phyloP scores from a whole-genome alignment of 2,113 vertebrate species.

The Hippocampus mohnikei region DNA sequence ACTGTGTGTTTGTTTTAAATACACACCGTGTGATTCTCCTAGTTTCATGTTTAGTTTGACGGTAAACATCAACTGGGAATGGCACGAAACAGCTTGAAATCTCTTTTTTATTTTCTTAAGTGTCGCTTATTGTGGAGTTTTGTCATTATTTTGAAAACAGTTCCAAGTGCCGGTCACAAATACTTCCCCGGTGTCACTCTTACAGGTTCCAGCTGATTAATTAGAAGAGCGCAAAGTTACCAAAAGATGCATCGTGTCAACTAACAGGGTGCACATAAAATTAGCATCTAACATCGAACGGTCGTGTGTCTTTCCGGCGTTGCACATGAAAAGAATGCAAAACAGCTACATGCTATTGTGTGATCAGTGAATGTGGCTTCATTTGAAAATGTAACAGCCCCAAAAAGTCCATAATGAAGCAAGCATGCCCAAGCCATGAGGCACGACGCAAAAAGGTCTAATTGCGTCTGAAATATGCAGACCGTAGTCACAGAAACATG shows the following conservation, averaged over 20 bases:
- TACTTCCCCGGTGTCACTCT: background rate
- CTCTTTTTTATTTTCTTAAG: no score
- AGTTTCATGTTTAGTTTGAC: no score
- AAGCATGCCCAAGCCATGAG: background rate
- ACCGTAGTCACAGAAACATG: background rate
- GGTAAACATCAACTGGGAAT: no score
- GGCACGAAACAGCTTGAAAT: no score
- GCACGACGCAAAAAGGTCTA: background rate
- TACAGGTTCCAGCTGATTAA: background rate
- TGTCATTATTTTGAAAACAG: background rate
- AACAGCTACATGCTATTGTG: background rate
- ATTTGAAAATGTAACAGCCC: background rate
- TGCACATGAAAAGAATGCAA: background rate
- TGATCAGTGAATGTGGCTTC: background rate
- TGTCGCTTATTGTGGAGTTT: no score
- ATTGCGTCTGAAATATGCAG: background rate
- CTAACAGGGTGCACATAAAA: background rate
- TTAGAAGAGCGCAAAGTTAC: background rate
- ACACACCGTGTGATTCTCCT: no score
- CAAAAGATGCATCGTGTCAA: background rate
- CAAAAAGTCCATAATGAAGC: background rate
- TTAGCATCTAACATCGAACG: background rate
- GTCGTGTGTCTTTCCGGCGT: background rate
- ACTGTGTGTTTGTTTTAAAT: no score
- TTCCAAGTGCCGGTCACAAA: background rate